Conservation (phyloP, 1,140 invertebrate genomes). For the Armadillidium nasatum region DNA sequence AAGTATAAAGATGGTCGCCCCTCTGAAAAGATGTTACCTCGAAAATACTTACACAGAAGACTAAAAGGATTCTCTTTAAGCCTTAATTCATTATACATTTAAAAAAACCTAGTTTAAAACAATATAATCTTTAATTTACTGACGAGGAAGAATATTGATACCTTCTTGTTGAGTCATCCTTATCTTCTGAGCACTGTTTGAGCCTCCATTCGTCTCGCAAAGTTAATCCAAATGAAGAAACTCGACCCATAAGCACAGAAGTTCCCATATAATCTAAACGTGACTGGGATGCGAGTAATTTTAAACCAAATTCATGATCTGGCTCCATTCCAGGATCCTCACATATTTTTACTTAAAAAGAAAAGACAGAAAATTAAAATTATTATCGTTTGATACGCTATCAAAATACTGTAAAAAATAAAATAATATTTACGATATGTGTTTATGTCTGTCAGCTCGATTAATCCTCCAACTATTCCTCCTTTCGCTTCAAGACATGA, state of each 20-base stretch:
- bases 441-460: slow-evolving; percentile 83
- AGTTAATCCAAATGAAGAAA: slow-evolving; percentile 71
- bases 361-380: slow-evolving; percentile 22
- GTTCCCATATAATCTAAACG: slow-evolving; percentile 95
- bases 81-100: too few species aligned
- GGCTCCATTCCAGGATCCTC: slow-evolving; percentile 86
- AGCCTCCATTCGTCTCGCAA: slow-evolving; percentile 79
- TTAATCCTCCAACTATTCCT: slow-evolving; percentile 90
- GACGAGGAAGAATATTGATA: slow-evolving; percentile 18
- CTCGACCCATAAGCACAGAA: slow-evolving; percentile 78
- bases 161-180: slow-evolving; percentile 43
- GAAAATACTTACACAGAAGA: too few species aligned
- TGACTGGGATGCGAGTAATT: slow-evolving; percentile 77
- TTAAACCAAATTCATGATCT: slow-evolving; percentile 78
- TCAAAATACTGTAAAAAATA: slow-evolving; percentile 9
- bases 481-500: slow-evolving; percentile 89
- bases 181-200: slow-evolving; percentile 47
- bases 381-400: not conserved
- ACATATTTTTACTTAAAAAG: slow-evolving; percentile 66
- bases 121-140: too few species aligned
- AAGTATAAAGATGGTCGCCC: slow-evolving; percentile 87
- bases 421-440: slow-evolving; percentile 65
- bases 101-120: too few species aligned
- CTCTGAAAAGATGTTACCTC: slow-evolving; percentile 53
- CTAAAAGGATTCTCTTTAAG: too few species aligned